phyloP scores from a whole-genome alignment of 2,888 invertebrate genomes.

The Drosophila peninsularis region DNA sequence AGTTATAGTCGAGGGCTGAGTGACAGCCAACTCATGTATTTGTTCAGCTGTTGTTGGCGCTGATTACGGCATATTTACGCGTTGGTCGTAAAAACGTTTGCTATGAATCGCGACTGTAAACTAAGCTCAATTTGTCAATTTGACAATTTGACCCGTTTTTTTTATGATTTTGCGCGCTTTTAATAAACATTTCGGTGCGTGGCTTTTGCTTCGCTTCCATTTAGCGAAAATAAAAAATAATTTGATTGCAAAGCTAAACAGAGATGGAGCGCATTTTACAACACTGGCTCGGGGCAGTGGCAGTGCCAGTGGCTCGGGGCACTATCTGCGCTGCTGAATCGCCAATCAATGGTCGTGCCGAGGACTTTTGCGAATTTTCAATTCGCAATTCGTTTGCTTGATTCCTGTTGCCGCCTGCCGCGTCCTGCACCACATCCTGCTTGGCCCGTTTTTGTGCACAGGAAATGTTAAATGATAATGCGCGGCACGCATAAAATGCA shows the following conservation, averaged over 20 bases:
- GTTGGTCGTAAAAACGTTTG: conserved; percentile 27
- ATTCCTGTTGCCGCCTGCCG: conserved; percentile 7
- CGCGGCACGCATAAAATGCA: conserved; percentile 77
- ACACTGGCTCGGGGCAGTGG: not conserved
- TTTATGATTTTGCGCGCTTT: conserved; percentile 41
- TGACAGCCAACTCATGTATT: not conserved
- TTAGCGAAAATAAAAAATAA: conserved; percentile 42
- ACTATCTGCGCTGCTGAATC: conserved; percentile 31
- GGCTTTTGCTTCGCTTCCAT: not conserved
- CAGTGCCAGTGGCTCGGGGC: not conserved
- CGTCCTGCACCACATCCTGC: conserved; percentile 53
- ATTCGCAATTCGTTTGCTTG: conserved; percentile 30
- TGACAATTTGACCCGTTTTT: not conserved
- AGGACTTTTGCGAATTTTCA: not conserved
- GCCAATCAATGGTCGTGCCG: conserved; percentile 45
- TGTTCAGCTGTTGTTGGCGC: conserved; percentile 3
- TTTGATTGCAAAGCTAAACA: conserved; percentile 53
- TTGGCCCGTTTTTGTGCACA: conserved; percentile 61
- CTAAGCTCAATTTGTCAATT: conserved; percentile 24
- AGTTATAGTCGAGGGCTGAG: not conserved
- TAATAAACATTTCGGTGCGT: conserved; percentile 45
- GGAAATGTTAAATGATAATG: conserved; percentile 78
- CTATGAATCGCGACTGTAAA: conserved; percentile 21
- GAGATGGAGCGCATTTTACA: conserved; percentile 21
- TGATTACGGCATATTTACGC: conserved; percentile 13